A percentile compares a stretch with the other conserved stretches of the same genome.
phyloP scores from a whole-genome alignment of 2,113 vertebrate species.

The Scytalopus superciliaris region DNA sequence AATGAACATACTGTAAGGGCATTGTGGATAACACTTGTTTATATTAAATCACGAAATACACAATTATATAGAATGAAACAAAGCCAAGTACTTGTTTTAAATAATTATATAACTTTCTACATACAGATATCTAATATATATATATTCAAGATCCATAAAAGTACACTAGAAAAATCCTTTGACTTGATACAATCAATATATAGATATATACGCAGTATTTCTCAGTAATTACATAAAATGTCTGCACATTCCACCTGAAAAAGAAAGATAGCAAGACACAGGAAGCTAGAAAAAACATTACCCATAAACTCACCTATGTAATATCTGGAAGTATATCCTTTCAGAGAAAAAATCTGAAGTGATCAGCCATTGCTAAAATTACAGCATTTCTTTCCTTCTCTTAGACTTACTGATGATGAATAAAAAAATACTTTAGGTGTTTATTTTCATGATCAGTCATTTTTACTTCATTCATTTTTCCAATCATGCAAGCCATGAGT shows the following conservation, averaged over 20 bases:
- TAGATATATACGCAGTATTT: neutral
- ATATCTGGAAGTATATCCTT: conserved; percentile 18
- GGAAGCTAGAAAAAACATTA: neutral
- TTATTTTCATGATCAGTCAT: neutral
- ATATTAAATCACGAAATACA: neutral
- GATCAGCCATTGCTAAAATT: neutral
- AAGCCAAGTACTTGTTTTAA: neutral
- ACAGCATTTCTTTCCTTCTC: neutral
- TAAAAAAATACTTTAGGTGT: neutral
- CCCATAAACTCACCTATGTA: conserved; percentile 39
- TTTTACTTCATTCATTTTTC: neutral
- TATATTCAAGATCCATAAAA: neutral
- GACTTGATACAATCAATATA: neutral
- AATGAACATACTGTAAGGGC: neutral
- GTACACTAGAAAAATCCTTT: neutral
- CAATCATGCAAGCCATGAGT: neutral
- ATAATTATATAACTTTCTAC: neutral
- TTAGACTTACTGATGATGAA: neutral
- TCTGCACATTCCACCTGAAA: neutral
- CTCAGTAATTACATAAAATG: neutral
- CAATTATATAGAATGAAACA: neutral
- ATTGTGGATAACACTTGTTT: neutral
- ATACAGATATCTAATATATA: neutral
- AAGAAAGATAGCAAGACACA: neutral
- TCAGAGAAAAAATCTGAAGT: neutral